A percentile compares a stretch with the other conserved stretches of the same genome.
These are phyloP conservation scores for Bradypus variegatus DNA, from an alignment of 2,797 vertebrate species.

Conservation along the genomic window DNA sequence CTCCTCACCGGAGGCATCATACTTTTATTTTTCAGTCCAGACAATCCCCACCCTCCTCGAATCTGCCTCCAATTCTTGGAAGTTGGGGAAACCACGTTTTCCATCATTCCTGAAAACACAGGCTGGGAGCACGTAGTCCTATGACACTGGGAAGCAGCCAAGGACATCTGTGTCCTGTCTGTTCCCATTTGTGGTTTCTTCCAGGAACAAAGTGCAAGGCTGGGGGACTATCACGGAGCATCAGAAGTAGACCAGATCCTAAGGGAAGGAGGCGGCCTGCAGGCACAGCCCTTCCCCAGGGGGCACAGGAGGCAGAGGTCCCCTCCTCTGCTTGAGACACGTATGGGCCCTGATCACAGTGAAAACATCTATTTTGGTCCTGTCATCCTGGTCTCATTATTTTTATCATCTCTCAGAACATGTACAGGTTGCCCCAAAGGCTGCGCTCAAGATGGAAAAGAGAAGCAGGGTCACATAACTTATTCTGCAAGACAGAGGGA, in stretches of 20 bases:
- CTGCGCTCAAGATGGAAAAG: background rate
- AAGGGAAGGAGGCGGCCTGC: background rate
- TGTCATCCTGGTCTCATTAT: background rate
- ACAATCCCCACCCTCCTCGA: conserved; percentile 20
- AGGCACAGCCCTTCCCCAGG: too few relatives aligned
- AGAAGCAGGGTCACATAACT: background rate
- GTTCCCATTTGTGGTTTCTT: background rate
- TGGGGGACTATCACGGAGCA: background rate
- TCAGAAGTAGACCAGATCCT: background rate
- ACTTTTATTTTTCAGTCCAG: conserved; percentile 6
- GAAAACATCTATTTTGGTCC: background rate
- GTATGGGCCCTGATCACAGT: background rate
- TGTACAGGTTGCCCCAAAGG: background rate
- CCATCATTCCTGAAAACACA: conserved; percentile 32
- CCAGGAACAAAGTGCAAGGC: background rate
- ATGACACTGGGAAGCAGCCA: background rate
- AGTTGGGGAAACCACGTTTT: conserved; percentile 37
- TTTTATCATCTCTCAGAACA: background rate
- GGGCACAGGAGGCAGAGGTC: accelerated
- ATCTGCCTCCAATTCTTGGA: conserved; percentile 45
- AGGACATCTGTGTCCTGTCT: background rate
- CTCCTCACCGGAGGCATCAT: conserved; percentile 12
- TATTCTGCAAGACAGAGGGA: background rate
- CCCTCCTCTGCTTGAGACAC: background rate
- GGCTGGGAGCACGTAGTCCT: background rate